phyloP scores from a whole-genome alignment of 2,888 invertebrate genomes.

The Myopa tessellatipennis region DNA sequence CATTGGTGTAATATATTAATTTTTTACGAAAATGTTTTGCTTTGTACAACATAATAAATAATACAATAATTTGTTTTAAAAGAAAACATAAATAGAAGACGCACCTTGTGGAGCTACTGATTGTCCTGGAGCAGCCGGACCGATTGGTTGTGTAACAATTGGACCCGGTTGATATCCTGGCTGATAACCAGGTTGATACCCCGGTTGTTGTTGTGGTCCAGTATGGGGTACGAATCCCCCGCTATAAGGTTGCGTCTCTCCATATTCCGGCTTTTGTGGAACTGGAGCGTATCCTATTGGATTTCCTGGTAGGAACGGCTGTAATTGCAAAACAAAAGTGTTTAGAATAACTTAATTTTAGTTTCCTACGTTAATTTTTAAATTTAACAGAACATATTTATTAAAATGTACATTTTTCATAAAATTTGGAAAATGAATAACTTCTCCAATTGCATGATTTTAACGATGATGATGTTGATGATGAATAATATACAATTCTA shows the following conservation, averaged over 20 bases:
- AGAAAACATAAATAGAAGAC: background rate
- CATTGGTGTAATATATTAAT: too few relatives aligned
- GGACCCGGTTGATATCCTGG: slow-evolving; percentile 58
- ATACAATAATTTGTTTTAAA: background rate
- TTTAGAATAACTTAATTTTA: background rate
- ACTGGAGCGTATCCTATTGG: slow-evolving; percentile 64
- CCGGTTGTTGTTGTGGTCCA: slow-evolving; percentile 46
- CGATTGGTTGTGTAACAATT: slow-evolving; percentile 62
- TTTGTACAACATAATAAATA: background rate
- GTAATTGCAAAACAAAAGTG: slow-evolving; percentile 4
- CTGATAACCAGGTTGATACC: slow-evolving; percentile 45
- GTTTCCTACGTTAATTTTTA: background rate
- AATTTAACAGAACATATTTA: background rate
- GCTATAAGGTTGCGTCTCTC: slow-evolving; percentile 49
- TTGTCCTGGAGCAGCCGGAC: slow-evolving; percentile 48
- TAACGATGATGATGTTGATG: too few relatives aligned
- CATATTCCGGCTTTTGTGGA: slow-evolving; percentile 61
- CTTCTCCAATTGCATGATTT: background rate
- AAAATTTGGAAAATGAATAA: background rate
- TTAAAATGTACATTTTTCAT: background rate
- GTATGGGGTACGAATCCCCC: slow-evolving; percentile 44
- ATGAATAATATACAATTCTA: too few relatives aligned
- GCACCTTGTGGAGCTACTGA: slow-evolving; percentile 38
- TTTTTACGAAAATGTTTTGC: too few relatives aligned
- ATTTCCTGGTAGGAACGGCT: slow-evolving; percentile 59